Percentiles rank a stretch among this genome's conserved stretches.
Evolutionary conservation across 2,113 vertebrate species (phyloP).

Genomic region (Marcusenius ussheri): DNA sequence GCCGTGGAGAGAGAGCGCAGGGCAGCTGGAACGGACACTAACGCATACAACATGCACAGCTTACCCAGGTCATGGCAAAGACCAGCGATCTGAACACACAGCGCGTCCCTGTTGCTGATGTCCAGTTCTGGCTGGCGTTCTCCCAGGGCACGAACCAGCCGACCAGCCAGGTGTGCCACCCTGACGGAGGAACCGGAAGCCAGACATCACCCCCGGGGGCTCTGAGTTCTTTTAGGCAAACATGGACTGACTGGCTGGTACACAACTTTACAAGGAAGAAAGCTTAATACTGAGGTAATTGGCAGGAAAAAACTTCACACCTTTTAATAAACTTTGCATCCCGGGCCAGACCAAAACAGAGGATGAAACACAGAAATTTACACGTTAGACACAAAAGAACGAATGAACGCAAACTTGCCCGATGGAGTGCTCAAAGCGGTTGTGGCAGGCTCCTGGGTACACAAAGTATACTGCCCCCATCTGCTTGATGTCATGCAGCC

Average conservation of each 20-base stretch:
- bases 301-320: no score
- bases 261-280: neutral
- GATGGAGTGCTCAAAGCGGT: no score
- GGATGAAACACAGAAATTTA: neutral
- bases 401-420: slow-evolving; percentile 42
- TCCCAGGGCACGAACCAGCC: slow-evolving; percentile 57
- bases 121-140: slow-evolving; percentile 75
- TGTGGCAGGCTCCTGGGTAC: no score
- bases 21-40: no score
- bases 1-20: neutral
- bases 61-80: neutral
- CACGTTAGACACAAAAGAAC: neutral
- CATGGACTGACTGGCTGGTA: neutral
- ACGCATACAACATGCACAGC: no score
- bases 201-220: no score
- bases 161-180: slow-evolving; percentile 67
- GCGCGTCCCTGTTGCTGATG: slow-evolving; percentile 61
- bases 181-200: slow-evolving; percentile 37
- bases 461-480: no score
- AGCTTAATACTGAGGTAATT: neutral
- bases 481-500: slow-evolving; percentile 80
- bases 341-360: no score
- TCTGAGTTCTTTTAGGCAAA: neutral
- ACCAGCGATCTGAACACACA: slow-evolving; percentile 80
- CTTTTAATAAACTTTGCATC: no score